These are phyloP conservation scores for Diorhabda elongata DNA, from an alignment of 1,140 invertebrate species.

Conservation along the genomic window DNA sequence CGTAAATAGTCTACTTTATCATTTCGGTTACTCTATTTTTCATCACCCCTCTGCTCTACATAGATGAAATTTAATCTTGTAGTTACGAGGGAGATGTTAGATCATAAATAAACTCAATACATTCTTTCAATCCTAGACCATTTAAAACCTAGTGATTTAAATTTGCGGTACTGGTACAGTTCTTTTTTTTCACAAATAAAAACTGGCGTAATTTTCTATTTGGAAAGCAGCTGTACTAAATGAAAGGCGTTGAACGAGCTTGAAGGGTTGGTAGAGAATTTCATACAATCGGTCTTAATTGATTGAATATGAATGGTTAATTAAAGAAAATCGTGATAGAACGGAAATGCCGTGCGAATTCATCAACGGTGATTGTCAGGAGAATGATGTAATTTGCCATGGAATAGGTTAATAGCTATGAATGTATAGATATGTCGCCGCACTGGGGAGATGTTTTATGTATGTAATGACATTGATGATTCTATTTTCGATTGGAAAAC, in stretches of 20 bases:
- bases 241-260: neutral
- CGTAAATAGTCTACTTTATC: no score
- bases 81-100: no score
- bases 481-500: neutral
- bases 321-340: slow-evolving; percentile 2
- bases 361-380: neutral
- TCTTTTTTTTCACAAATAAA: no score
- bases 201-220: neutral
- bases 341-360: neutral
- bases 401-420: neutral
- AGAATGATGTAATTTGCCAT: neutral
- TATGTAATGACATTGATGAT: neutral
- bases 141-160: no score
- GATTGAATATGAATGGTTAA: slow-evolving; percentile 1
- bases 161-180: no score
- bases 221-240: neutral
- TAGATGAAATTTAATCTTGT: no score
- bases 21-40: no score
- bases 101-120: no score
- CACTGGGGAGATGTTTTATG: neutral
- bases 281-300: neutral
- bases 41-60: no score
- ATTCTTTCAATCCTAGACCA: no score
- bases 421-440: neutral
- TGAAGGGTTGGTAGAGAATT: neutral